A percentile compares a stretch with the other conserved stretches of the same genome.
phyloP scores from a whole-genome alignment of 2,888 invertebrate genomes.

The Altica lythri region DNA sequence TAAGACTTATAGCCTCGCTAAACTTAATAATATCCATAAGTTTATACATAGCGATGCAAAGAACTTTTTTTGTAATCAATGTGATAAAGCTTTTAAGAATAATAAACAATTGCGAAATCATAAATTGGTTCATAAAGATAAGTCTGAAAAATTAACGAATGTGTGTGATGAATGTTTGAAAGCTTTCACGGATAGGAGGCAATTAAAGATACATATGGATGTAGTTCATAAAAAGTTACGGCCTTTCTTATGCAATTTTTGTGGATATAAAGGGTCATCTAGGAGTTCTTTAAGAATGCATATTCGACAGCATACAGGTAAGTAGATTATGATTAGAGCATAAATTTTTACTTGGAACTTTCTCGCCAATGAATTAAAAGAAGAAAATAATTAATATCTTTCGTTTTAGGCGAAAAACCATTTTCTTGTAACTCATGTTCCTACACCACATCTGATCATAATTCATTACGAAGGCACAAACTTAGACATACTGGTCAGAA shows the following conservation, averaged over 20 bases:
- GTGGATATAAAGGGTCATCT: slow-evolving; percentile 69
- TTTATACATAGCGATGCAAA: slow-evolving; percentile 73
- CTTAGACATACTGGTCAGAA: slow-evolving; percentile 75
- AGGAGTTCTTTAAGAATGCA: slow-evolving; percentile 71
- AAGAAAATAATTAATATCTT: background rate
- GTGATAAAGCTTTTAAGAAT: slow-evolving; percentile 80
- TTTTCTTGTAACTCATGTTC: slow-evolving; percentile 76
- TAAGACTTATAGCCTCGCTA: slow-evolving; percentile 72
- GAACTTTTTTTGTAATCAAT: slow-evolving; percentile 62
- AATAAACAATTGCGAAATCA: slow-evolving; percentile 80
- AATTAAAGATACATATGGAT: slow-evolving; percentile 62
- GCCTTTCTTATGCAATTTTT: slow-evolving; percentile 69
- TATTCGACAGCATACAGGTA: slow-evolving; percentile 72
- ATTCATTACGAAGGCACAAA: slow-evolving; percentile 79
- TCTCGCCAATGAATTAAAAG: background rate
- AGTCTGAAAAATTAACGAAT: slow-evolving; percentile 44
- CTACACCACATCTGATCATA: slow-evolving; percentile 78
- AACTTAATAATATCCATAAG: slow-evolving; percentile 74
- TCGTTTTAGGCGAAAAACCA: slow-evolving; percentile 70
- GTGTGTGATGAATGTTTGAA: slow-evolving; percentile 66
- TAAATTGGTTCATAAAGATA: slow-evolving; percentile 64
- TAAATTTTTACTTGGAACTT: slow-evolving; percentile 7
- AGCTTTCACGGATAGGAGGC: slow-evolving; percentile 61
- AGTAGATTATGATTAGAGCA: slow-evolving; percentile 44
- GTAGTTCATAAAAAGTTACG: slow-evolving; percentile 71